phyloP scores from a whole-genome alignment of 2,888 invertebrate genomes.

The Cerastis rubricosa region DNA sequence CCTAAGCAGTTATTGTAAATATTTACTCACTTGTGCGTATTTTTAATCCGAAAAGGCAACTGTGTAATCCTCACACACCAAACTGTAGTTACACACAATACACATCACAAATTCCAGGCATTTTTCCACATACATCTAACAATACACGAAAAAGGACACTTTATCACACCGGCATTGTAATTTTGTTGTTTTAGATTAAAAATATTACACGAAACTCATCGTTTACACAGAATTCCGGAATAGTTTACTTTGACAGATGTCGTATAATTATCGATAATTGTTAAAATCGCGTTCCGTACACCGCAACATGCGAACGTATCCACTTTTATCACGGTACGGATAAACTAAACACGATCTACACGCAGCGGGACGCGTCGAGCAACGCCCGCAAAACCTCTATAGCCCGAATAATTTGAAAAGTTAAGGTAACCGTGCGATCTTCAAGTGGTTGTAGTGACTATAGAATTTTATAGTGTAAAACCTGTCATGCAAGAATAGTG shows the following conservation, averaged over 20 bases:
- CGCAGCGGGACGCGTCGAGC: constrained; percentile 70
- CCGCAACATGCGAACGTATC: constrained; percentile 78
- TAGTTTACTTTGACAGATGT: constrained; percentile 84
- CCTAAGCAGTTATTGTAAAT: constrained; percentile 76
- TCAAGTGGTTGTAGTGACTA: constrained; percentile 12
- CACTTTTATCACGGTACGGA: constrained; percentile 80
- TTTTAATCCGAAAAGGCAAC: constrained; percentile 83
- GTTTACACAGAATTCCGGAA: constrained; percentile 75
- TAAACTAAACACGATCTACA: constrained; percentile 77
- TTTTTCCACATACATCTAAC: constrained; percentile 80
- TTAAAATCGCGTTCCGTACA: constrained; percentile 77
- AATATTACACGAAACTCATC: constrained; percentile 76
- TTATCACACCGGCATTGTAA: constrained; percentile 74
- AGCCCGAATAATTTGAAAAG: constrained; percentile 54
- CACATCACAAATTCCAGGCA: constrained; percentile 85
- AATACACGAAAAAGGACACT: constrained; percentile 76
- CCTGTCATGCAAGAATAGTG: constrained; percentile 60
- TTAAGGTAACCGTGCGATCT: constrained; percentile 14
- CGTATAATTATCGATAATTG: constrained; percentile 75
- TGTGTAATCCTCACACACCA: constrained; percentile 80
- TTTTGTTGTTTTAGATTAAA: constrained; percentile 67
- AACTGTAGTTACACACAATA: constrained; percentile 81
- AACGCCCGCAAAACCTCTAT: constrained; percentile 72
- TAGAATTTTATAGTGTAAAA: constrained; percentile 56
- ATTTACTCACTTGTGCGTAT: constrained; percentile 88